phyloP scores from a whole-genome alignment of 2,113 vertebrate genomes.

The Canis aureus region DNA sequence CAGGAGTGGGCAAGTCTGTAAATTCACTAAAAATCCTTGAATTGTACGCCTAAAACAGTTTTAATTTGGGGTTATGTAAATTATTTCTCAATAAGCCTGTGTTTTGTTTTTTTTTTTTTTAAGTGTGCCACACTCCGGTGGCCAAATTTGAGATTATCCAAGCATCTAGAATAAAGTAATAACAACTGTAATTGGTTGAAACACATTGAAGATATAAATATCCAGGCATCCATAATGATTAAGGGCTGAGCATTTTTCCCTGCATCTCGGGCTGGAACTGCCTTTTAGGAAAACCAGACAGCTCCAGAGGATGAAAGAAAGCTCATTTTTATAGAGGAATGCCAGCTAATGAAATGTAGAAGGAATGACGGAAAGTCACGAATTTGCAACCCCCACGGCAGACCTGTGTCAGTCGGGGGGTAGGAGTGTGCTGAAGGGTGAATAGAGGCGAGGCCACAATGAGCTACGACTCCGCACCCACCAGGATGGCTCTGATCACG shows the following conservation, averaged over 20 bases:
- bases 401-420: neutral
- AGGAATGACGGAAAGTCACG: neutral
- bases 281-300: neutral
- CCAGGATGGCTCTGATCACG: neutral
- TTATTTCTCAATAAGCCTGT: too few species aligned
- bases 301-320: neutral
- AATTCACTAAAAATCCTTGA: neutral
- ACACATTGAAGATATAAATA: neutral
- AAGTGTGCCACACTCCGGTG: neutral
- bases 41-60: neutral
- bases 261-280: neutral
- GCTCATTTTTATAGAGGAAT: neutral
- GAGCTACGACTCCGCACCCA: neutral
- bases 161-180: neutral
- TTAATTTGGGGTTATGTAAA: neutral
- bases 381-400: too few species aligned
- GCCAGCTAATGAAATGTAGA: neutral
- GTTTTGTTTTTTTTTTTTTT: too few species aligned
- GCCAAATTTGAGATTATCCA: neutral
- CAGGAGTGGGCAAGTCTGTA: neutral
- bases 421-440: neutral
- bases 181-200: neutral
- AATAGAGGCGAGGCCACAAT: neutral
- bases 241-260: too few species aligned
- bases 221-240: neutral